A percentile compares a stretch with the other conserved stretches of the same genome.
Conservation (phyloP, 2,888 invertebrate genomes). For the Drosophila stalkeri region DNA sequence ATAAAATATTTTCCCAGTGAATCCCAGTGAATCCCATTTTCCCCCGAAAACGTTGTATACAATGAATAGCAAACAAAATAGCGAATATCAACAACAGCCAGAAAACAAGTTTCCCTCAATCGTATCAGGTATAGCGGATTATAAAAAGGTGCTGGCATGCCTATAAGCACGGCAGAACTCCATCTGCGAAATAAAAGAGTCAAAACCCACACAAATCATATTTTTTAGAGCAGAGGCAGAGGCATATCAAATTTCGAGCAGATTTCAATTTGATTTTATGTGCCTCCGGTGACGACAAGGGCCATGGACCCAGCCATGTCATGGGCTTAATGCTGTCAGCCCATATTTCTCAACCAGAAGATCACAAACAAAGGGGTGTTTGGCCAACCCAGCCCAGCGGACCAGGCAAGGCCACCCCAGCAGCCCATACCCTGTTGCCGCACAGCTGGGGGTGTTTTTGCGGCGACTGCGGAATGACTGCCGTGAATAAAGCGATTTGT, state of each 20-base stretch:
- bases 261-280: slow-evolving; percentile 82
- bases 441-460: slow-evolving; percentile 61
- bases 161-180: slow-evolving; percentile 31
- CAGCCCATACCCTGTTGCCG: slow-evolving; percentile 3
- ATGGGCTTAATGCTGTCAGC: slow-evolving; percentile 59
- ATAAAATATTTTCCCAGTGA: neutral
- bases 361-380: slow-evolving; percentile 62
- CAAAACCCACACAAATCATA: slow-evolving; percentile 40
- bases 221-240: slow-evolving; percentile 21
- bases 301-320: slow-evolving; percentile 29
- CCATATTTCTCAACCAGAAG: slow-evolving; percentile 51
- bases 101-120: neutral
- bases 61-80: neutral
- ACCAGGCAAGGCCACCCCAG: neutral
- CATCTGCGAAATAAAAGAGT: neutral
- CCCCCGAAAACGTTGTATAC: too few relatives aligned
- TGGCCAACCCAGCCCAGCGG: slow-evolving; percentile 17
- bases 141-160: slow-evolving; percentile 27
- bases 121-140: slow-evolving; percentile 24
- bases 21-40: too few relatives aligned
- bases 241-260: slow-evolving; percentile 82
- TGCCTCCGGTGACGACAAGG: slow-evolving; percentile 60
- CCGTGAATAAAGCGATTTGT: slow-evolving; percentile 82
- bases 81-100: neutral
- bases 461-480: slow-evolving; percentile 59